These are phyloP conservation scores for Marmota monax DNA, from an alignment of 2,113 vertebrate species.

Conservation along the genomic window DNA sequence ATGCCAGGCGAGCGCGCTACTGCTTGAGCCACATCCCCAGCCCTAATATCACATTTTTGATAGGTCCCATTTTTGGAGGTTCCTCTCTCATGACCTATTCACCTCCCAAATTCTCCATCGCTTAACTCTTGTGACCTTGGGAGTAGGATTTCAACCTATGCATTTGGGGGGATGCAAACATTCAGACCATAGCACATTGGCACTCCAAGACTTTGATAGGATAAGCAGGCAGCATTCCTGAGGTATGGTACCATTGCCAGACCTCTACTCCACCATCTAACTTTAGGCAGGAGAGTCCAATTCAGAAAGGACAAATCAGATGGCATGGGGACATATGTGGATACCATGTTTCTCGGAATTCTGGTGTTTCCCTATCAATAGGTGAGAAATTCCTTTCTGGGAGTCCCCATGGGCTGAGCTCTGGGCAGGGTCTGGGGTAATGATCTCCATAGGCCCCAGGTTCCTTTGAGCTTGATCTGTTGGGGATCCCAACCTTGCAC, in stretches of 20 bases:
- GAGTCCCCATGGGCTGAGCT: not conserved
- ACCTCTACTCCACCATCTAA: not conserved
- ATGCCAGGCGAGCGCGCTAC: too few species aligned
- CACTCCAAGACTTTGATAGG: not conserved
- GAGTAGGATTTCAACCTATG: not conserved
- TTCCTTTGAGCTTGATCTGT: not conserved
- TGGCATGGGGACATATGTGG: not conserved
- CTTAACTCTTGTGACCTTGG: not conserved
- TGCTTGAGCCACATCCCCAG: too few species aligned
- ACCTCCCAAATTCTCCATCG: not conserved
- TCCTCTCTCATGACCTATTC: not conserved
- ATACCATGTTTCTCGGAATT: not conserved
- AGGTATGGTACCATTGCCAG: not conserved
- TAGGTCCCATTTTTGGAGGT: not conserved
- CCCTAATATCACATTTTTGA: not conserved
- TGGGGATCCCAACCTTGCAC: not conserved
- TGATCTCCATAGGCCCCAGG: not conserved
- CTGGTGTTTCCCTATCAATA: not conserved
- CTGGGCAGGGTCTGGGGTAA: not conserved
- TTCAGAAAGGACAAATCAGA: not conserved
- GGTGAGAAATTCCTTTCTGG: not conserved
- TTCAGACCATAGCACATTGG: not conserved
- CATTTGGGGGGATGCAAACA: not conserved
- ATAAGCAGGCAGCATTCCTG: not conserved
- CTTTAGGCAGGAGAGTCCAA: not conserved